Percentiles rank a stretch among this genome's conserved stretches.
Evolutionary conservation across 1,140 invertebrate species (phyloP).

Genomic region (Anthonomus grandis): DNA sequence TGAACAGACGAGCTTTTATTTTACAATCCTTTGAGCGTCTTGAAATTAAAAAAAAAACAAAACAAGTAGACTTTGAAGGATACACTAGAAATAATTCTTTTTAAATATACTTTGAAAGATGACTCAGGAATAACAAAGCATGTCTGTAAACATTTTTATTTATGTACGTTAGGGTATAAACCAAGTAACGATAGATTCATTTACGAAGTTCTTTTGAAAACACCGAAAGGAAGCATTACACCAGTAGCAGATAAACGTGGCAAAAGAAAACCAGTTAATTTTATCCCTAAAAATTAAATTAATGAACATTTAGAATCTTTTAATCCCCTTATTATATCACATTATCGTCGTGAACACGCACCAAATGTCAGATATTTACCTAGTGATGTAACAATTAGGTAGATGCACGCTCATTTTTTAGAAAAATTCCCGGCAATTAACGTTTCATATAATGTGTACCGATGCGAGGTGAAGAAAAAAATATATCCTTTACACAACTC

Average conservation of each 20-base stretch:
- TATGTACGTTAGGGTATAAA: conserved; percentile 8
- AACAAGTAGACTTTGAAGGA: neutral
- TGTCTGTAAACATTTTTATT: conserved; percentile 4
- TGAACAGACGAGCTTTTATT: neutral
- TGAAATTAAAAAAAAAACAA: neutral
- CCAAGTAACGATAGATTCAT: conserved; percentile 7
- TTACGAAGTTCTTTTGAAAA: conserved; percentile 5
- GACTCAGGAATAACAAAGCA: neutral
- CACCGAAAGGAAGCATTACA: neutral
- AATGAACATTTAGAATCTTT: conserved; percentile 37
- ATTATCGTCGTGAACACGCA: neutral
- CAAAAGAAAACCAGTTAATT: conserved; percentile 27
- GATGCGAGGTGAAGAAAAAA: conserved; percentile 2
- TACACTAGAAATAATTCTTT: neutral
- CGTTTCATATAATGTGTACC: conserved; percentile 15
- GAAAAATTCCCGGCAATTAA: conserved; percentile 9
- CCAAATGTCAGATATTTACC: conserved; percentile 18
- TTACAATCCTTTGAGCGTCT: neutral
- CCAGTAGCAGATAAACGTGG: conserved; percentile 6
- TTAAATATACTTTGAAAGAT: neutral
- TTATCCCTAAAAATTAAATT: conserved; percentile 43
- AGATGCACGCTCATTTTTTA: conserved; percentile 21
- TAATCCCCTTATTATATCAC: conserved; percentile 8
- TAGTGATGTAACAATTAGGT: conserved; percentile 13
- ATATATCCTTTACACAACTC: conserved; percentile 15